Conservation (phyloP, 2,888 invertebrate genomes). For the Hylaea fasciaria region DNA sequence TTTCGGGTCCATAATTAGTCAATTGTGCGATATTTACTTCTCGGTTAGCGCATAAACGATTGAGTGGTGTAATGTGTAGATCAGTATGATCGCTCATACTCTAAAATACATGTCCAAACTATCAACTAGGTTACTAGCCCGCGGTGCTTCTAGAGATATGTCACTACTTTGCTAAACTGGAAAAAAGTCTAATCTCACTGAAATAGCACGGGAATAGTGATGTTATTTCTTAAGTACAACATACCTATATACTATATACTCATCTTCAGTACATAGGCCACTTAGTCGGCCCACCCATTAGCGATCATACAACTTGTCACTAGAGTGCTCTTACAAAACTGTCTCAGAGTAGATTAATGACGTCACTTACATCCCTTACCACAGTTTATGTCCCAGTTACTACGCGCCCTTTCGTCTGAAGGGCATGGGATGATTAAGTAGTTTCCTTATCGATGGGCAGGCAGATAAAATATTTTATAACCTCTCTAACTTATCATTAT, state of each 20-base stretch:
- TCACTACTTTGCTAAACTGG: neutral
- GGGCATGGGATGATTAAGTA: constrained; percentile 13
- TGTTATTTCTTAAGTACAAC: constrained; percentile 9
- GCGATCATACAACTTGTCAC: constrained; percentile 20
- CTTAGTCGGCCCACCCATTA: constrained; percentile 24
- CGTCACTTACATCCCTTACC: constrained; percentile 23
- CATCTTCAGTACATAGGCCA: constrained; percentile 15
- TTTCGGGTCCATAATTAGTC: too few species aligned
- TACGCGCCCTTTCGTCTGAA: constrained; percentile 1
- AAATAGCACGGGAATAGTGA: neutral
- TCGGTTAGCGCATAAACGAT: too few species aligned
- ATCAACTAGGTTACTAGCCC: too few species aligned
- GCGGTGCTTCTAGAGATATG: too few species aligned
- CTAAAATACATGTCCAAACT: too few species aligned
- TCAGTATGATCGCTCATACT: too few species aligned
- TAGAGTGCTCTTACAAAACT: constrained; percentile 28
- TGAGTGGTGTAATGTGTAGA: too few species aligned
- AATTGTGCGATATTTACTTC: too few species aligned
- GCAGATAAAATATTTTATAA: too few species aligned
- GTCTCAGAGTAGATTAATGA: constrained; percentile 26
- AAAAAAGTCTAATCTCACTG: neutral
- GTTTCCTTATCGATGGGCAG: constrained; percentile 6
- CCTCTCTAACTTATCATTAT: too few species aligned
- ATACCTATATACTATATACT: too few species aligned
- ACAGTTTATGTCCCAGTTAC: constrained; percentile 12